Conservation (phyloP, 2,888 invertebrate species). For the Ariolimax columbianus region DNA sequence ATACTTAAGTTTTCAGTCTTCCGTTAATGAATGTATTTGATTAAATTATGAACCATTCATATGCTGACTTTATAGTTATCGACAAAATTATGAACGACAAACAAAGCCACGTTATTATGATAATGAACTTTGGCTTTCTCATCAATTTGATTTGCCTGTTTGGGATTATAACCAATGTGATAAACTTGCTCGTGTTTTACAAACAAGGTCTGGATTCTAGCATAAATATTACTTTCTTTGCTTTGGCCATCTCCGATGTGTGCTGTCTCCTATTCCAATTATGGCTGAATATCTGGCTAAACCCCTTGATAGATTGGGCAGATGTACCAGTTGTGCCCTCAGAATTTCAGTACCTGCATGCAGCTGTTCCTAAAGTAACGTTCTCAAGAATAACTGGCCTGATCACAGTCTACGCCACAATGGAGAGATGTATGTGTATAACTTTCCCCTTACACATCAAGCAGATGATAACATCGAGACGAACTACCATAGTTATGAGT, state of each 20-base stretch:
- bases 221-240: background rate
- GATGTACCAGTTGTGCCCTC: background rate
- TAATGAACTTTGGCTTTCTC: background rate
- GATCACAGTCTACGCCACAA: background rate
- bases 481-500: background rate
- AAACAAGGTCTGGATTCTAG: background rate
- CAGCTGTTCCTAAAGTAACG: background rate
- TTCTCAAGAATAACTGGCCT: background rate
- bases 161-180: constrained; percentile 4
- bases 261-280: background rate
- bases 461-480: constrained; percentile 2
- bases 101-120: background rate
- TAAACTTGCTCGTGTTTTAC: background rate
- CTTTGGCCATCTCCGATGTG: background rate
- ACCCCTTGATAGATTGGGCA: background rate
- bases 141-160: background rate
- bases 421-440: constrained; percentile 7
- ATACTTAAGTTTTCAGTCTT: too few relatives aligned
- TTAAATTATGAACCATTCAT: too few relatives aligned
- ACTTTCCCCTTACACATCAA: constrained; percentile 1
- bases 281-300: background rate
- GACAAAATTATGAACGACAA: background rate
- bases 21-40: too few relatives aligned
- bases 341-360: background rate
- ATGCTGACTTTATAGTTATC: too few relatives aligned